Evolutionary conservation across 2,888 invertebrate species (phyloP).

Genomic region (Drosophila cognata): DNA sequence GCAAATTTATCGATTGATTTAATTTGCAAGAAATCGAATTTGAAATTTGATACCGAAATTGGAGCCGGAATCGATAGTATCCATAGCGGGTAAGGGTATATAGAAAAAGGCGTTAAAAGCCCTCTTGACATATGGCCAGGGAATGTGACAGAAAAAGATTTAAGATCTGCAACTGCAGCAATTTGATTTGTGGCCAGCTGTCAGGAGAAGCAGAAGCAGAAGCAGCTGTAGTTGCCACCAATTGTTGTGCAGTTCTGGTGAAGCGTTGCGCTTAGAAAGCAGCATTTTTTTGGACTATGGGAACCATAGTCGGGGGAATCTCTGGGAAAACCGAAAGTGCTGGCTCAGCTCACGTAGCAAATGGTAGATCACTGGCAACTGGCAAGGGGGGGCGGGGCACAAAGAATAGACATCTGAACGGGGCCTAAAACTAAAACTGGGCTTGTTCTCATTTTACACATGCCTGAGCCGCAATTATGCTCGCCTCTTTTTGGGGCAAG

Average conservation of each 20-base stretch:
- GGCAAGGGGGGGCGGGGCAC: neutral
- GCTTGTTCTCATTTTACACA: slow-evolving; percentile 33
- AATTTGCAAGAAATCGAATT: neutral
- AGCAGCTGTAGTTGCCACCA: neutral
- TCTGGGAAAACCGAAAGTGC: slow-evolving; percentile 58
- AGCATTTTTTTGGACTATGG: slow-evolving; percentile 21
- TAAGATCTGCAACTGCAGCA: slow-evolving; percentile 54
- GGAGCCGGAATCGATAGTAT: neutral
- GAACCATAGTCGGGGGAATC: slow-evolving; percentile 21
- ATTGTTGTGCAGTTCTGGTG: slow-evolving; percentile 32
- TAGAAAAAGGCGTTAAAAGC: slow-evolving; percentile 14
- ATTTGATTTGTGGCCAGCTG: slow-evolving; percentile 56
- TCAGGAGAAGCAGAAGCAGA: neutral
- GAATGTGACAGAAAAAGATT: slow-evolving; percentile 36
- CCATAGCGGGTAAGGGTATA: slow-evolving; percentile 9
- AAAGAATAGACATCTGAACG: slow-evolving; percentile 4
- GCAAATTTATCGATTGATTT: neutral
- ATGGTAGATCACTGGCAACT: slow-evolving; percentile 18
- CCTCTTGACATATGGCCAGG: slow-evolving; percentile 54
- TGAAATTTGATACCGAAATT: neutral
- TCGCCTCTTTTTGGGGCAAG: slow-evolving; percentile 23
- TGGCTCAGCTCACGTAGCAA: slow-evolving; percentile 38
- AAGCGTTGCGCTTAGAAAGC: slow-evolving; percentile 42
- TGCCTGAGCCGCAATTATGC: slow-evolving; percentile 29
- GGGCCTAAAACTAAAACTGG: slow-evolving; percentile 33